A percentile compares a stretch with the other conserved stretches of the same genome.
Evolutionary conservation across 2,113 vertebrate genomes (phyloP).

Genomic region (Addax nasomaculatus): DNA sequence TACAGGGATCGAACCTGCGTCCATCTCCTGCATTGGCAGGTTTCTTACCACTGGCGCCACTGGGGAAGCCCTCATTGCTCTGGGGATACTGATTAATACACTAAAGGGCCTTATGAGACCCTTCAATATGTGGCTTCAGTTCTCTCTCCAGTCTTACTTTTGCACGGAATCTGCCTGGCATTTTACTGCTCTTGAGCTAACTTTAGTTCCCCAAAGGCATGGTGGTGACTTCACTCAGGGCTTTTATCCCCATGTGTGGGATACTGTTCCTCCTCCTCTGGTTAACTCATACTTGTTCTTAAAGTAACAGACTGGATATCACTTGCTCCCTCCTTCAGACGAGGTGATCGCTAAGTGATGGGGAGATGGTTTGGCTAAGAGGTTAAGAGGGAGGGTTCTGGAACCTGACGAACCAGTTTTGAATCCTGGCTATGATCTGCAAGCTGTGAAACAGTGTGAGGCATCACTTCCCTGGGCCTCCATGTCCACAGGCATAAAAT

Average conservation of each 20-base stretch:
- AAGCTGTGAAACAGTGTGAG: not conserved
- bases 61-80: not conserved
- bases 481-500: not conserved
- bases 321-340: not conserved
- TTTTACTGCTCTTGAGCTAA: not conserved
- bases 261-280: not conserved
- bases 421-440: not conserved
- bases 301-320: not conserved
- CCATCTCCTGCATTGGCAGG: not conserved
- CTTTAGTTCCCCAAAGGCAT: not conserved
- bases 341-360: not conserved
- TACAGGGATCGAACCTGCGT: rapidly evolving
- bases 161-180: not conserved
- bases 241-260: not conserved
- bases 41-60: not conserved
- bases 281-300: not conserved
- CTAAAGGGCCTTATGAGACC: too few relatives aligned
- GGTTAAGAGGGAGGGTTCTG: not conserved
- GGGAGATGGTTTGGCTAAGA: not conserved
- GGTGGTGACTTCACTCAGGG: not conserved
- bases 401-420: not conserved
- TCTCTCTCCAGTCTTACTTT: not conserved
- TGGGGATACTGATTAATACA: not conserved
- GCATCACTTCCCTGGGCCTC: not conserved
- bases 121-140: not conserved